These are phyloP conservation scores for Dermatemys mawii DNA, from an alignment of 2,113 vertebrate genomes.

Conservation along the genomic window DNA sequence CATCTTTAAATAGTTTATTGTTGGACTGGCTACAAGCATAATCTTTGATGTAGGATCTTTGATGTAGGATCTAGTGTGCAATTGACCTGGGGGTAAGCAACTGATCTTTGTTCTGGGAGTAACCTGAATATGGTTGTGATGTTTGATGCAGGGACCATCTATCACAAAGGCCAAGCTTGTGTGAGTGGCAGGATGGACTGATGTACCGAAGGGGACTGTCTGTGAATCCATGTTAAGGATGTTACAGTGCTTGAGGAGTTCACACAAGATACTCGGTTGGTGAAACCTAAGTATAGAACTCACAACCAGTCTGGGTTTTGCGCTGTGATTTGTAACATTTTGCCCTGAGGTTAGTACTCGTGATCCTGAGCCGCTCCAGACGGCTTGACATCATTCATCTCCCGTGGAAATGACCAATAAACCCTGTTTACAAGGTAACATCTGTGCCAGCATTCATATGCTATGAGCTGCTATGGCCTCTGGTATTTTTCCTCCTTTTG, in stretches of 20 bases:
- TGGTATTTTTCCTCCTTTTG: not conserved
- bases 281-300: too few species aligned
- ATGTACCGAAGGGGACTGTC: not conserved
- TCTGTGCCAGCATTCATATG: fast-evolving
- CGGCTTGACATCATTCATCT: not conserved
- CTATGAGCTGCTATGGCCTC: not conserved
- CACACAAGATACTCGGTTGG: too few species aligned
- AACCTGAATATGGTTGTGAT: not conserved
- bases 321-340: too few species aligned
- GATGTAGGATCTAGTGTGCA: not conserved
- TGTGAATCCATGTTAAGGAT: not conserved
- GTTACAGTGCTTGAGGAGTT: not conserved
- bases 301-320: too few species aligned
- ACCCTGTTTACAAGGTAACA: not conserved
- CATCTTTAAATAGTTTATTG: not conserved
- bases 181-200: not conserved
- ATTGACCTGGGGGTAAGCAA: not conserved
- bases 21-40: not conserved
- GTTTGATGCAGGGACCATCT: not conserved
- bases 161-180: not conserved
- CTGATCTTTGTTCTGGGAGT: not conserved
- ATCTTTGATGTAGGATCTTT: not conserved
- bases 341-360: too few species aligned
- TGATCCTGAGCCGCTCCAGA: too few species aligned
- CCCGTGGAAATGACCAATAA: not conserved